phyloP scores from a whole-genome alignment of 2,888 invertebrate species.

The Ramazzottius varieornatus region DNA sequence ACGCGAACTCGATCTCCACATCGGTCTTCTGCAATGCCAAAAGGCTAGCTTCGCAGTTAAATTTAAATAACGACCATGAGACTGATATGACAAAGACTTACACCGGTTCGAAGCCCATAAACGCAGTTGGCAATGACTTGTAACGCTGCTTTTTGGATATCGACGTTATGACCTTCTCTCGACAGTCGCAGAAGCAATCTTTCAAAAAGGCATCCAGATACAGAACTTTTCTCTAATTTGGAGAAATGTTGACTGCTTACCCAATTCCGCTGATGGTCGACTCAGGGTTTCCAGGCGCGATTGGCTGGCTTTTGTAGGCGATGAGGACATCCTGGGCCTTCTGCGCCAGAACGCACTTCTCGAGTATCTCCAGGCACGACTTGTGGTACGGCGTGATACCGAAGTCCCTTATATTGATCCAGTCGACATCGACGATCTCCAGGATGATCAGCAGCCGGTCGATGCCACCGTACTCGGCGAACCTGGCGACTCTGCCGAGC shows the following conservation, averaged over 20 bases:
- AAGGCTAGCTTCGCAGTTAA: no score
- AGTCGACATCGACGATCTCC: background rate
- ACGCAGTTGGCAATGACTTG: background rate
- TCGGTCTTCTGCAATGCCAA: no score
- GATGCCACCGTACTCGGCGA: background rate
- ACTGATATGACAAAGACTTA: no score
- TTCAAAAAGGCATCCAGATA: background rate
- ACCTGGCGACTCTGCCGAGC: background rate
- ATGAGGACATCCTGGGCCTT: background rate
- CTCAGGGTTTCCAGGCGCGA: no score
- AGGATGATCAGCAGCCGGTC: background rate
- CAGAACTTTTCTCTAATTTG: no score
- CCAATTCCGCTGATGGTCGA: background rate
- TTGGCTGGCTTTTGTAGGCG: background rate
- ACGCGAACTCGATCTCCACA: background rate
- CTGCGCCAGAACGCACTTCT: background rate
- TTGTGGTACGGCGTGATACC: background rate
- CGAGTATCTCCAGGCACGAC: background rate
- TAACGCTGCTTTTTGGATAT: background rate
- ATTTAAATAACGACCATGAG: no score
- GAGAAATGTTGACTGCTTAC: no score
- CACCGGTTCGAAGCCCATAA: background rate
- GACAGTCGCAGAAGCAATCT: background rate
- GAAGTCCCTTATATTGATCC: background rate
- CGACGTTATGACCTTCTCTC: background rate